Percentiles rank a stretch among this genome's conserved stretches.
Evolutionary conservation across 2,888 invertebrate species (phyloP).

Genomic region (Ectemnius lituratus): DNA sequence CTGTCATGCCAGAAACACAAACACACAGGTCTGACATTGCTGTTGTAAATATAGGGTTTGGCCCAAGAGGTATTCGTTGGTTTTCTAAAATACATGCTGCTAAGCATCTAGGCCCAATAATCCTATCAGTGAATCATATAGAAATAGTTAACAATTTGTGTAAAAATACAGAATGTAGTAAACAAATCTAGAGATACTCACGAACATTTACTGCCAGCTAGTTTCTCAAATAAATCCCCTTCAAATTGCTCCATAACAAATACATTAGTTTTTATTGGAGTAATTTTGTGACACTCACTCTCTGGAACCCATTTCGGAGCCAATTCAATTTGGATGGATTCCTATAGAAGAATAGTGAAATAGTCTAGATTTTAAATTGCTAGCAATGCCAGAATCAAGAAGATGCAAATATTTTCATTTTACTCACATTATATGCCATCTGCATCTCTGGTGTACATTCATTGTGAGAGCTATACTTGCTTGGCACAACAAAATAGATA

Average conservation of each 20-base stretch:
- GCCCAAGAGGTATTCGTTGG: slow-evolving; percentile 86
- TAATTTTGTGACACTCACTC: slow-evolving; percentile 79
- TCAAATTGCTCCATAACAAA: slow-evolving; percentile 89
- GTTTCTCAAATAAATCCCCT: slow-evolving; percentile 84
- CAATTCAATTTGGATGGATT: slow-evolving; percentile 82
- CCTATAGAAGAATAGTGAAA: slow-evolving; percentile 73
- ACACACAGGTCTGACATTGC: slow-evolving; percentile 88
- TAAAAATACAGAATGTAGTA: background rate
- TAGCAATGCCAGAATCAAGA: background rate
- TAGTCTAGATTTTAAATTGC: background rate
- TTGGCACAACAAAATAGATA: slow-evolving; percentile 80
- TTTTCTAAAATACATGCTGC: slow-evolving; percentile 86
- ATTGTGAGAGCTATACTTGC: slow-evolving; percentile 78
- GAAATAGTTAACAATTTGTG: background rate
- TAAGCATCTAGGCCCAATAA: slow-evolving; percentile 91
- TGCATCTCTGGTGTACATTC: slow-evolving; percentile 82
- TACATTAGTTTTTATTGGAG: slow-evolving; percentile 84
- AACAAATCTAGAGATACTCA: slow-evolving; percentile 78
- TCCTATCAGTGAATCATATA: slow-evolving; percentile 77
- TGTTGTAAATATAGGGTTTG: slow-evolving; percentile 88
- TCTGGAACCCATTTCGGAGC: slow-evolving; percentile 84
- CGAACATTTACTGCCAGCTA: slow-evolving; percentile 84
- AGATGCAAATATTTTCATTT: background rate
- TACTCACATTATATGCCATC: slow-evolving; percentile 81
- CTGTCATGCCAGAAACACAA: slow-evolving; percentile 81